A percentile compares a stretch with the other conserved stretches of the same genome.
Evolutionary conservation across 2,797 vertebrate species (phyloP).

Genomic region (Microctenopoma stevenorrisi): DNA sequence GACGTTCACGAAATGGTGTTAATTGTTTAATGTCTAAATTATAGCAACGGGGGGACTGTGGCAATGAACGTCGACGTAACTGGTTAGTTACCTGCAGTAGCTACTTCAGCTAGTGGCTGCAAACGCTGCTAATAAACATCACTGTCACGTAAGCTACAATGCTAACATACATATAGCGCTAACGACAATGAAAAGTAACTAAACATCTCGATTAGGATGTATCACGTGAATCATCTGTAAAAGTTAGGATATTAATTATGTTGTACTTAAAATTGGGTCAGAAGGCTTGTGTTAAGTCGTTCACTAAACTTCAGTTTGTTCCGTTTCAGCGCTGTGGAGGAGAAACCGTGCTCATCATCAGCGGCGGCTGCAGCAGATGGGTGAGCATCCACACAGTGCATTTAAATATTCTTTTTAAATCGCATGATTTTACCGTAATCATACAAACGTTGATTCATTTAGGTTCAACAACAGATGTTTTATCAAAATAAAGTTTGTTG

Average conservation of each 20-base stretch:
- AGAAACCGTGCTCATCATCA: conserved; percentile 82
- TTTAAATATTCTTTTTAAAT: too few relatives aligned
- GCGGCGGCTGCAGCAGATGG: conserved; percentile 69
- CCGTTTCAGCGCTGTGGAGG: conserved; percentile 79
- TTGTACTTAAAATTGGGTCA: accelerated
- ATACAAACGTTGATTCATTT: too few relatives aligned
- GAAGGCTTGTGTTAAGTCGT: background rate
- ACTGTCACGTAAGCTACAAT: conserved; percentile 13
- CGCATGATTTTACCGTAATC: too few relatives aligned
- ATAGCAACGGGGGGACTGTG: accelerated
- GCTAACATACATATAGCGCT: conserved; percentile 43
- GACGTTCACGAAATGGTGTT: background rate
- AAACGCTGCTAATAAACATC: background rate
- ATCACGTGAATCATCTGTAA: background rate
- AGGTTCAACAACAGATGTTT: too few relatives aligned
- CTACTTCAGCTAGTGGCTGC: accelerated
- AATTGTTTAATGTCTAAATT: accelerated
- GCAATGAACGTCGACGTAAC: accelerated
- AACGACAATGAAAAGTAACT: conserved; percentile 40
- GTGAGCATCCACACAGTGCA: conserved; percentile 45
- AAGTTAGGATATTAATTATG: background rate
- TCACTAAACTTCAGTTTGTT: background rate
- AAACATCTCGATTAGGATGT: background rate
- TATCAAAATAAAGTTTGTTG: too few relatives aligned
- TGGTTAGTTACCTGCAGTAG: background rate